Evolutionary conservation across 2,888 invertebrate genomes (phyloP), one percentile per base, ranked within the genome.

Genomic region (Acanthacorydalis orientalis): DNA sequence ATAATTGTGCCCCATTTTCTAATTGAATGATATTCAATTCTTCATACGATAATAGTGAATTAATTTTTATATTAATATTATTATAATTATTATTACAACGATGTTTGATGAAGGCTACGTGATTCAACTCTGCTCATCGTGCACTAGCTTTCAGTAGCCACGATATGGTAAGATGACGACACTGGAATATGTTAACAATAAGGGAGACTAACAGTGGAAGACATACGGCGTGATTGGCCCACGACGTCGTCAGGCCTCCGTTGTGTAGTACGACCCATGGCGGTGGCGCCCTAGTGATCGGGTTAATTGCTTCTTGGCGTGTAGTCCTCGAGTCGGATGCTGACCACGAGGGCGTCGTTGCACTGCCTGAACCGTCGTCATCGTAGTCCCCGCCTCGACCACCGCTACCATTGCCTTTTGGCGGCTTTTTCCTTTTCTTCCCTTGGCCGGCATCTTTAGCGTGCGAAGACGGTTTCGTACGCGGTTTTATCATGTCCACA

Each of bases 371-470:
- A 57, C 32, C 43, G n/a, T 60, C 59, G 43, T 62, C 60, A 41
- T 57, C 56, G 45, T 56, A 57, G 43, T 57, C 58, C 46, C 57
- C 59, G 50, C 61, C 60, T 49, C 56, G 58, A 46, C 56, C 31
- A 15, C 35, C 45, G 10, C 23, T 16, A 38, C 51, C 46, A 12
- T 47, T 42, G 31, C 55, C 55, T 50, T 57, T 57, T 16, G 44
- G 55, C 15, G 60, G 55, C 46, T 60, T 57, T 51, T 62, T 63
- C 53, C 56, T 59, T 52, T 65, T 65, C 52, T 63, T 64, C 23
- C 23, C 23, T 42, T 60, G 56, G 54, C 65, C 64, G 8, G 9
- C 31, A 6, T 43, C 43, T 43, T 50, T 51, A 11, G 42, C 43
- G 51, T 59, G 57, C 15, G 54, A 48, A 4, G 62, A 48, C 4